A percentile compares a stretch with the other conserved stretches of the same genome.
Evolutionary conservation across 2,797 vertebrate genomes (phyloP).

Genomic region (Paedocypris micromegethes): DNA sequence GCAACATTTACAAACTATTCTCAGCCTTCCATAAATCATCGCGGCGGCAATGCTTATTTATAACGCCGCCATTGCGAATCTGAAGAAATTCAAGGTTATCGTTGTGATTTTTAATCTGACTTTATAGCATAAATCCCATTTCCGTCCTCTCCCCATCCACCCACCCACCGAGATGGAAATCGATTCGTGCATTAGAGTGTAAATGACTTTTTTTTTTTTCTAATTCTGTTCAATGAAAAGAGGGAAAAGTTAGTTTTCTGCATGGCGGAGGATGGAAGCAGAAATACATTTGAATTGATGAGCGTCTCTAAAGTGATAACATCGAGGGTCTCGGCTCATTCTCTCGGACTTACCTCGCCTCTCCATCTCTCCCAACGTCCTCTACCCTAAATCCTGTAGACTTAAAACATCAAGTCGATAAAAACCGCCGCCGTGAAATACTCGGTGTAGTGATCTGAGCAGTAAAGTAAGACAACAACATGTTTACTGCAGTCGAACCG

Average conservation of each 20-base stretch:
- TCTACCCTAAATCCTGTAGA: slow-evolving; percentile 16
- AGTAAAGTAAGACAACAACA: slow-evolving; percentile 15
- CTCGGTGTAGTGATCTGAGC: neutral
- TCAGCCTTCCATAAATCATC: slow-evolving; percentile 58
- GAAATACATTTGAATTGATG: slow-evolving; percentile 64
- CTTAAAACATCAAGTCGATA: slow-evolving; percentile 23
- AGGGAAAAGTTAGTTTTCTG: slow-evolving; percentile 57
- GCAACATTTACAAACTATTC: slow-evolving; percentile 21
- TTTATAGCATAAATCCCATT: slow-evolving; percentile 62
- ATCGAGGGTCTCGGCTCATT: slow-evolving; percentile 46
- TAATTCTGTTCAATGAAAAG: slow-evolving; percentile 56
- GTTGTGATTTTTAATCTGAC: slow-evolving; percentile 66
- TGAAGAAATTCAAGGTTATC: slow-evolving; percentile 63
- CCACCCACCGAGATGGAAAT: slow-evolving; percentile 62
- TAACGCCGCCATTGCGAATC: slow-evolving; percentile 59
- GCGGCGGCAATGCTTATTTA: slow-evolving; percentile 59
- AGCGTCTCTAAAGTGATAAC: slow-evolving; percentile 53
- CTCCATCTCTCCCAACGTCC: slow-evolving; percentile 11
- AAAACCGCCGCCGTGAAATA: neutral
- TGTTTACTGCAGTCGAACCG: neutral
- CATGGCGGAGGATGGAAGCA: slow-evolving; percentile 53
- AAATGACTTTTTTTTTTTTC: slow-evolving; percentile 52
- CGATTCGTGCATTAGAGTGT: slow-evolving; percentile 61
- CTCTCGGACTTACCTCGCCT: slow-evolving; percentile 17
- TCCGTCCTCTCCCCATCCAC: slow-evolving; percentile 52